Conservation (phyloP, 2,797 vertebrate genomes). For the Okamejei kenojei region DNA sequence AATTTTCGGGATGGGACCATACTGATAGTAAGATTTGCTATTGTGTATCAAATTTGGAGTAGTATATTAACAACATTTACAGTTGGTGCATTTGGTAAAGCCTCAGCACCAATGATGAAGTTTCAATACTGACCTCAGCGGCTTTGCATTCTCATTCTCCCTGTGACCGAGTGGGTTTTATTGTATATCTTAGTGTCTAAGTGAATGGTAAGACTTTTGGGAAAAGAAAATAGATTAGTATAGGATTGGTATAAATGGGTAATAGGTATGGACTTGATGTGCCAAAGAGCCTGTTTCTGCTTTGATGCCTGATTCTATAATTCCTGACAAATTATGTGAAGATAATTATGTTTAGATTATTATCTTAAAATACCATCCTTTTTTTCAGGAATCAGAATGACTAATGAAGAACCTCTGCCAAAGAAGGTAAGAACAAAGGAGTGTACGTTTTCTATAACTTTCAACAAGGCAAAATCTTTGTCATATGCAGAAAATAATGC, state of each 20-base stretch:
- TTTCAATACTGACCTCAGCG: no score
- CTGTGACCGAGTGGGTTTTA: no score
- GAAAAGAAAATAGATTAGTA: no score
- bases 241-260: no score
- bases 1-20: not conserved
- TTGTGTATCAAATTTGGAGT: not conserved
- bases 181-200: no score
- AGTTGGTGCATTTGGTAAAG: no score
- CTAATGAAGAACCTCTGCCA: slow-evolving; percentile 97
- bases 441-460: not conserved
- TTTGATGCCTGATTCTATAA: no score
- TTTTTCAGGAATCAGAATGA: slow-evolving; percentile 78
- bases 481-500: not conserved
- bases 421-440: slow-evolving; percentile 75
- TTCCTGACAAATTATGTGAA: not conserved
- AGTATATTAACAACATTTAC: not conserved
- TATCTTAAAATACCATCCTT: slow-evolving; percentile 36
- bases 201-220: no score
- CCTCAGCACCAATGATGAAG: no score
- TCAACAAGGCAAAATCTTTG: slow-evolving; percentile 35
- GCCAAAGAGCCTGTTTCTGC: no score
- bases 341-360: not conserved
- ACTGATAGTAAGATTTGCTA: not conserved
- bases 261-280: no score
- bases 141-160: no score